A percentile compares a stretch with the other conserved stretches of the same genome.
Evolutionary conservation across 2,797 vertebrate species (phyloP).

Genomic region (Peromyscus aztecus): DNA sequence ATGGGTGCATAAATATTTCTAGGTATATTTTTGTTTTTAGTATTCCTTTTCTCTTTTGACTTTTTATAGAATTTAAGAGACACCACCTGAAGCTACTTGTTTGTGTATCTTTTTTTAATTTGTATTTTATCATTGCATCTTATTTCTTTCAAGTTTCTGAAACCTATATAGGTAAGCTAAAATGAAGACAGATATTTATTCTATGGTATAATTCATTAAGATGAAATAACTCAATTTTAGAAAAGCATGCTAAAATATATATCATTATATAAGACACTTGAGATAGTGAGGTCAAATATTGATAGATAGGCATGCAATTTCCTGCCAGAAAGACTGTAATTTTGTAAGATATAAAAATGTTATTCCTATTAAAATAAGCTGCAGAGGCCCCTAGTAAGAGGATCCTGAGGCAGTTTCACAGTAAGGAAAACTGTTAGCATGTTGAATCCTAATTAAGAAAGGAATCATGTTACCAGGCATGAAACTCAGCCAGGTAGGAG

Average conservation of each 20-base stretch:
- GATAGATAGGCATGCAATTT: neutral
- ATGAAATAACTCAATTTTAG: neutral
- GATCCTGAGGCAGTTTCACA: slow-evolving; percentile 46
- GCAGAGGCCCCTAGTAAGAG: neutral
- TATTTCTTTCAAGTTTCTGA: neutral
- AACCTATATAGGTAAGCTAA: neutral
- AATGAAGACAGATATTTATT: neutral
- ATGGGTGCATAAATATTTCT: neutral
- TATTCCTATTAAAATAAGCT: slow-evolving; percentile 58
- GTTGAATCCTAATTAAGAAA: slow-evolving; percentile 67
- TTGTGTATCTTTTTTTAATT: neutral
- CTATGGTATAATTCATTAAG: neutral
- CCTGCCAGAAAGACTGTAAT: slow-evolving; percentile 28
- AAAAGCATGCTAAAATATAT: neutral
- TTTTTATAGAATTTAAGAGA: slow-evolving; percentile 14
- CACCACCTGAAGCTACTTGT: neutral
- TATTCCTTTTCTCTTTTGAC: neutral
- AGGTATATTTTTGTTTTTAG: neutral
- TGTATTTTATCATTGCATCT: neutral
- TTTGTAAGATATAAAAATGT: slow-evolving; percentile 37
- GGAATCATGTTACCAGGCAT: slow-evolving; percentile 17
- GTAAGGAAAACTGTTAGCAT: neutral
- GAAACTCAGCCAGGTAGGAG: slow-evolving; percentile 19
- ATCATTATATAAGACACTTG: neutral
- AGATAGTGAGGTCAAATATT: neutral